These are phyloP conservation scores for Eudemis profundana DNA, from an alignment of 2,888 invertebrate species.

Conservation along the genomic window DNA sequence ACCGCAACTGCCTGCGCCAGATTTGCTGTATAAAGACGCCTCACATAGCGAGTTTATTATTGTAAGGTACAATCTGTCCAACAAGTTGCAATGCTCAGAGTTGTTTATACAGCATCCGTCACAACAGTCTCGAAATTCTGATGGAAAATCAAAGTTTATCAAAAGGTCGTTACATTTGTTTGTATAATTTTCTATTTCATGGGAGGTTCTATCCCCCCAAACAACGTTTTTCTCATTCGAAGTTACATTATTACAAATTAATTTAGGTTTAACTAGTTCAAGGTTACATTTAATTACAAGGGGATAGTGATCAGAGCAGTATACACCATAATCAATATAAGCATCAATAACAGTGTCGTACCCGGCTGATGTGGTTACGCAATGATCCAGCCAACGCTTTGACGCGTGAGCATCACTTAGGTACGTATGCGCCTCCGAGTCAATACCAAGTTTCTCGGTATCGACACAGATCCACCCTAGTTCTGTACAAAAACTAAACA, in stretches of 20 bases:
- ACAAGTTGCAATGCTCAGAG: background rate
- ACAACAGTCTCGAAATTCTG: background rate
- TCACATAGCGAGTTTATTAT: background rate
- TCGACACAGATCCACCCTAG: background rate
- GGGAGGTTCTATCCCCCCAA: background rate
- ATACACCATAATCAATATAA: background rate
- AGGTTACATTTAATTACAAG: constrained; percentile 10
- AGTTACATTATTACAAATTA: background rate
- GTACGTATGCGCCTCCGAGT: too few relatives aligned
- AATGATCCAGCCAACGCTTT: too few relatives aligned
- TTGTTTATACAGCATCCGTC: background rate
- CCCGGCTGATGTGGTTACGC: constrained; percentile 1
- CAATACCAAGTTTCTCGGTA: too few relatives aligned
- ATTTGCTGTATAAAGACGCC: background rate
- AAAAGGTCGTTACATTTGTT: constrained; percentile 4
- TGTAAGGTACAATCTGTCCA: background rate
- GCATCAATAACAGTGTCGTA: background rate
- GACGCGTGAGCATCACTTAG: background rate
- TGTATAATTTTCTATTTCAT: too few relatives aligned
- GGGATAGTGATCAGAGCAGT: constrained; percentile 2
- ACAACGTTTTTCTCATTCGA: background rate
- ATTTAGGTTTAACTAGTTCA: background rate
- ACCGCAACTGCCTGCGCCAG: background rate
- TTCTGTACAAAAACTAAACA: too few relatives aligned
- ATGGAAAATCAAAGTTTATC: background rate